A percentile compares a stretch with the other conserved stretches of the same genome.
Evolutionary conservation across 2,797 vertebrate species (phyloP).

Genomic region (Tamandua tetradactyla): DNA sequence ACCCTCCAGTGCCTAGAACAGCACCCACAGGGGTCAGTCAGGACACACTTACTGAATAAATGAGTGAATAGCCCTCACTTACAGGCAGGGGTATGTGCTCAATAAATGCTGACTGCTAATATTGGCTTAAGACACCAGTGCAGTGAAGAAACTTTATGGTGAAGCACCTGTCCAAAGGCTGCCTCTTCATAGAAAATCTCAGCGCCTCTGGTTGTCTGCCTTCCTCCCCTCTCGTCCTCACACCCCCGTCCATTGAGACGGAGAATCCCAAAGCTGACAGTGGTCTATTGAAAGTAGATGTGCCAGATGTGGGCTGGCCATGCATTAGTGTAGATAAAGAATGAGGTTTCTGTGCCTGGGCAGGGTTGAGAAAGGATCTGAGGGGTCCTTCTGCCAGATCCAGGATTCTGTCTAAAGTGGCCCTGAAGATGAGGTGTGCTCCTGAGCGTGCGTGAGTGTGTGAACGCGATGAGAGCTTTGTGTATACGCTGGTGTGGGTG

Average conservation of each 20-base stretch:
- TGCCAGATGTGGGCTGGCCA: accelerated
- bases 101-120: accelerated
- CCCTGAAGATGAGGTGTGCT: neutral
- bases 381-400: neutral
- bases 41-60: neutral
- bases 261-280: neutral
- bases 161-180: neutral
- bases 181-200: neutral
- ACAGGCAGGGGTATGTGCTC: neutral
- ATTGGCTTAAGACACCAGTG: accelerated
- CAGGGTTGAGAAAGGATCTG: neutral
- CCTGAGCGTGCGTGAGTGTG: neutral
- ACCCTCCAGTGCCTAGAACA: neutral
- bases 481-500: neutral
- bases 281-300: neutral
- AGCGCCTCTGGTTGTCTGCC: neutral
- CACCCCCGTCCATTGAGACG: accelerated
- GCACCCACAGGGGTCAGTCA: neutral
- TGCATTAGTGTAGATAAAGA: accelerated
- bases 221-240: too few relatives aligned
- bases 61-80: accelerated
- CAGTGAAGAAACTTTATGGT: accelerated
- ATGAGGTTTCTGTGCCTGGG: neutral
- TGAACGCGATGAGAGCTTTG: neutral
- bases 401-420: neutral